Evolutionary conservation across 2,888 invertebrate genomes (phyloP), one percentile per base, ranked within the genome.

Genomic region (Lasius platythorax): DNA sequence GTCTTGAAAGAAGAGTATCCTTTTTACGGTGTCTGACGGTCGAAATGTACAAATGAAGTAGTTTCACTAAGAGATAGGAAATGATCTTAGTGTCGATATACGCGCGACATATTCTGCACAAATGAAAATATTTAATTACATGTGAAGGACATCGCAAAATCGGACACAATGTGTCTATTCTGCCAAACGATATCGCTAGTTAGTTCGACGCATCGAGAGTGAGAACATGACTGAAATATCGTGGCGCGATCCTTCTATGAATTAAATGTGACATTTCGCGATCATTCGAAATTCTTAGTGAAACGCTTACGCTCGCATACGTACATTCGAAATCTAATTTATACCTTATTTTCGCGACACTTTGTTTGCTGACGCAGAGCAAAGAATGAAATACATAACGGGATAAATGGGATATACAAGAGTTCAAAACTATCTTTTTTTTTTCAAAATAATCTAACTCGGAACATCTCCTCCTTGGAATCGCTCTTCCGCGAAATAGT

Each of bases 401-500:
- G 11, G 43, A 79, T 58, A 11, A 58, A 61, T 70, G 8, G 18
- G 50, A 15, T 67, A 56, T 30, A 43, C 46, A 74, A n/a, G 15
- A 18, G 63, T 58, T 79, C 33, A 72, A 37, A 72, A 70, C 18
- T 63, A 46, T 33, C 11, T 79, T 43, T 63, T 58, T 78, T 79
- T 43, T 56, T 58, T 67, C n/a, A 46, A 33, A 79, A 70, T 68
- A n/a, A 53, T 53, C 6, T n/a, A 79, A 79, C 46, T 63, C 18
- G 61, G 5, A 81, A 73, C 56, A 23, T 63, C 58, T 50, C 68
- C 82, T 5, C 68, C 81, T 23, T 30, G 72, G 6, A 85, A 85
- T 83, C 64, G 85, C 84, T 53, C n/a, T 87, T 87, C 89, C 85
- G 83, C 70, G 85, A 89, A 90, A 87, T 86, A 72, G 83, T 75